Base-by-base conservation (phyloP, 2,113 vertebrate genomes). In the Sardina pilchardus region DNA sequence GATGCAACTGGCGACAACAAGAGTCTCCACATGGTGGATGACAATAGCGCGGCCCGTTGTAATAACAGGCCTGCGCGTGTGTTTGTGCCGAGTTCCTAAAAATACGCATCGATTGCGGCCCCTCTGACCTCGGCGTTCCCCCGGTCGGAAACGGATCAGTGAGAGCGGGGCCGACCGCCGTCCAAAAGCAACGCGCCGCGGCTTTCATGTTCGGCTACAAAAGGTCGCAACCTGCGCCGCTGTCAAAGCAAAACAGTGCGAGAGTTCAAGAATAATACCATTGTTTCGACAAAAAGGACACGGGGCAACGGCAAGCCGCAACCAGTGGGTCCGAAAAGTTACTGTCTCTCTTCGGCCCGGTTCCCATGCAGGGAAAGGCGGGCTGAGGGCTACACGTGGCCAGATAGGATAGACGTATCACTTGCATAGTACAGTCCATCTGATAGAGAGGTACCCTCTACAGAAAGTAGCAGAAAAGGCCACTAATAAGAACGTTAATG, bases 261-360 rank as follows among this genome's bases (percentile, higher is more conserved):
- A 67, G 63, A 67, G 63, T 67, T 67, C 63, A 67, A 67, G 63
- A 67, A 67, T 67, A 67, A 67, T 67, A 67, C 63, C 63, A 67
- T 67, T 67, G 63, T 67, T 67, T 67, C 26, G 3, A 59, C n/a
- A 7, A 67, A 4, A 2, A 26, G 63, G n/a, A n/a, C 63, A 1
- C n/a, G n/a, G n/a, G 63, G 63, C 63, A 67, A 67, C n/a, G 56
- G n/a, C n/a, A 4, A 50, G 63, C 63, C 0, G 9, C 63, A 26
- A 26, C 26, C 63, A 26, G 3, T 30, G 9, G 24, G 26, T n/a
- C 7, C 63, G n/a, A 19, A 30, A 19, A 30, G 63, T 26, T 67
- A 30, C 63, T 67, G 26, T 10, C 63, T 67, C 63, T 67, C n/a
- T 9, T 67, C n/a, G 5, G 8, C 21, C 21, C 24, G 56, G 56